Conservation (phyloP, 2,888 invertebrate genomes). For the Campoplex nolae region DNA sequence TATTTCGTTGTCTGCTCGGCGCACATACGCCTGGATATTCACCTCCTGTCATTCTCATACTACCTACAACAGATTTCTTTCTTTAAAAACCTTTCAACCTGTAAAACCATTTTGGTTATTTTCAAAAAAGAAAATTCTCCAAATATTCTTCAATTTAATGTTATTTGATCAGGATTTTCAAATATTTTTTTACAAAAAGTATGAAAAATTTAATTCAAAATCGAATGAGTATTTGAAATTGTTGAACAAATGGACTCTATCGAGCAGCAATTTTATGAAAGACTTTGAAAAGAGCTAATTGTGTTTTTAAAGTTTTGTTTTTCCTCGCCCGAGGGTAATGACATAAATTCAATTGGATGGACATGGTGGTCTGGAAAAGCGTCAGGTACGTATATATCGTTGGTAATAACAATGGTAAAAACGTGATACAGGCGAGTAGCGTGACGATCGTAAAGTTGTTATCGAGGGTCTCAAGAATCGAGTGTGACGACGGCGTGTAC, state of each 20-base stretch:
- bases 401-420: constrained; percentile 33
- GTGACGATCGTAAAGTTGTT: constrained; percentile 55
- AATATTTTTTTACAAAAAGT: too few relatives aligned
- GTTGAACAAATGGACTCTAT: not conserved
- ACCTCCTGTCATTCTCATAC: constrained; percentile 20
- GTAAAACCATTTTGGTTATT: not conserved
- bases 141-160: not conserved
- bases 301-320: not conserved
- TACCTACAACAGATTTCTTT: not conserved
- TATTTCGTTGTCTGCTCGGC: constrained; percentile 76
- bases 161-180: not conserved
- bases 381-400: constrained; percentile 1
- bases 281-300: not conserved
- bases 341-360: constrained; percentile 1
- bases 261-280: not conserved
- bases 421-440: constrained; percentile 34
- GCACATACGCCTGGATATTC: constrained; percentile 61
- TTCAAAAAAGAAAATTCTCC: not conserved
- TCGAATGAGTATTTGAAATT: not conserved
- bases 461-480: constrained; percentile 39
- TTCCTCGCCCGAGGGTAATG: not conserved
- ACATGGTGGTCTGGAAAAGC: constrained; percentile 8
- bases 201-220: not conserved
- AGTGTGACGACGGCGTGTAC: constrained; percentile 17
- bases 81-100: not conserved